Conservation (phyloP, 2,888 invertebrate genomes). For the Entomobrya multifasciata region DNA sequence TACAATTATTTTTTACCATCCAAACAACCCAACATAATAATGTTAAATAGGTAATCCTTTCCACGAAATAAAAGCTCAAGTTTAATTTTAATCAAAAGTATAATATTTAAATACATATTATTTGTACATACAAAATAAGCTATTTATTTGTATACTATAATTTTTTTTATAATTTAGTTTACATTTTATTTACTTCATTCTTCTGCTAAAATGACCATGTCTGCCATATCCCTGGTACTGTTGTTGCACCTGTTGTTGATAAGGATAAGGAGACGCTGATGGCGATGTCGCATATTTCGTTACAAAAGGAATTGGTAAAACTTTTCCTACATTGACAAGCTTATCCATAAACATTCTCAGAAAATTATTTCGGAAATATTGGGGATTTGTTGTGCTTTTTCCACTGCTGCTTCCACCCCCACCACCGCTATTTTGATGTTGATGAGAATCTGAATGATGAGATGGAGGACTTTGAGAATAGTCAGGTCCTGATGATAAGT, state of each 20-base stretch:
- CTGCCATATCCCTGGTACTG: background rate
- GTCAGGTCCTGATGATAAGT: constrained; percentile 34
- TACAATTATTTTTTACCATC: too few relatives aligned
- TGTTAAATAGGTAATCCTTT: too few relatives aligned
- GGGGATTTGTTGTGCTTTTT: constrained; percentile 50
- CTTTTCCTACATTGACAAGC: constrained; percentile 56
- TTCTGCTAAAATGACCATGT: constrained; percentile 19
- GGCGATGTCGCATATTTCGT: constrained; percentile 34
- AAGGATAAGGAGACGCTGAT: background rate
- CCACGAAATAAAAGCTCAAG: too few relatives aligned
- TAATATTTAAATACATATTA: too few relatives aligned
- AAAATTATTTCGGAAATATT: constrained; percentile 66
- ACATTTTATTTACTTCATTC: too few relatives aligned
- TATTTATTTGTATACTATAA: too few relatives aligned
- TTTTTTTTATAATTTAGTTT: too few relatives aligned
- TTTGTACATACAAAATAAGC: too few relatives aligned
- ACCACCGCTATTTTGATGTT: background rate
- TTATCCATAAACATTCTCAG: constrained; percentile 65
- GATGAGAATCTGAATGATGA: background rate
- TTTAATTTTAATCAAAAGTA: too few relatives aligned
- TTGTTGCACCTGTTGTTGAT: too few relatives aligned
- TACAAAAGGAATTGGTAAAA: constrained; percentile 58
- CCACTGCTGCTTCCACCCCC: background rate
- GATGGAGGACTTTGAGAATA: too few relatives aligned
- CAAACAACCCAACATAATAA: too few relatives aligned